A percentile compares a stretch with the other conserved stretches of the same genome.
Conservation (phyloP, 2,797 vertebrate species). For the Odontamblyopus rebecca region DNA sequence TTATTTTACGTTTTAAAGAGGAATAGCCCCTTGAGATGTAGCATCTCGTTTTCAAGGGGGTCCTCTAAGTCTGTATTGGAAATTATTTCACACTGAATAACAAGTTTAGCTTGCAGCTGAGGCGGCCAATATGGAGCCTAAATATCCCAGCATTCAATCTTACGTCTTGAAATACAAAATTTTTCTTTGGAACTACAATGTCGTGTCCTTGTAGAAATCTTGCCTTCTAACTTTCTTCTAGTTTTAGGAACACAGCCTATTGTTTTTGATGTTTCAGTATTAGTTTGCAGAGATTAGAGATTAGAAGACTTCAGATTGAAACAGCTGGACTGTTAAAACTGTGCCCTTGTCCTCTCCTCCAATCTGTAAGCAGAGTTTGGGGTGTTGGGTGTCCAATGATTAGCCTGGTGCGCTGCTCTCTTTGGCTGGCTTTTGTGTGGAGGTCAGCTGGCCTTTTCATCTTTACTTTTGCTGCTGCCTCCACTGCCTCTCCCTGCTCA, state of each 20-base stretch:
- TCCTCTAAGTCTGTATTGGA: not conserved
- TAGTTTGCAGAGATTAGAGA: not conserved
- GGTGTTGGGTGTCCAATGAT: slow-evolving; percentile 49
- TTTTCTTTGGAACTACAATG: not conserved
- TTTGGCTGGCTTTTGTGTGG: slow-evolving; percentile 59
- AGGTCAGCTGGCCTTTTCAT: slow-evolving; percentile 71
- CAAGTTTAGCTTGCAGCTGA: not conserved
- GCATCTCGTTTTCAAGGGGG: too few species aligned
- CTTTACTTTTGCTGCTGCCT: slow-evolving; percentile 47
- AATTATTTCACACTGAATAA: not conserved
- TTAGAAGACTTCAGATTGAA: not conserved
- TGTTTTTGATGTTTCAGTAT: not conserved
- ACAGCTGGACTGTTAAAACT: slow-evolving; percentile 14
- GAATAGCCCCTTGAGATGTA: too few species aligned
- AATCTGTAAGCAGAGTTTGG: slow-evolving; percentile 27
- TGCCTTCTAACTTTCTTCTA: not conserved
- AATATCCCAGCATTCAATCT: not conserved
- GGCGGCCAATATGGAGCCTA: not conserved
- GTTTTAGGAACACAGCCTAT: not conserved
- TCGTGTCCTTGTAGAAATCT: not conserved
- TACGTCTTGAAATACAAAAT: not conserved
- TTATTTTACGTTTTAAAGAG: too few species aligned
- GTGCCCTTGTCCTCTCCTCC: slow-evolving; percentile 11
- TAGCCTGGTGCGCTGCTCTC: slow-evolving; percentile 45
- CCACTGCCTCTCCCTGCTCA: slow-evolving; percentile 42